A percentile compares a stretch with the other conserved stretches of the same genome.
Conservation (phyloP, 2,888 invertebrate genomes). For the Spisula subtruncata region DNA sequence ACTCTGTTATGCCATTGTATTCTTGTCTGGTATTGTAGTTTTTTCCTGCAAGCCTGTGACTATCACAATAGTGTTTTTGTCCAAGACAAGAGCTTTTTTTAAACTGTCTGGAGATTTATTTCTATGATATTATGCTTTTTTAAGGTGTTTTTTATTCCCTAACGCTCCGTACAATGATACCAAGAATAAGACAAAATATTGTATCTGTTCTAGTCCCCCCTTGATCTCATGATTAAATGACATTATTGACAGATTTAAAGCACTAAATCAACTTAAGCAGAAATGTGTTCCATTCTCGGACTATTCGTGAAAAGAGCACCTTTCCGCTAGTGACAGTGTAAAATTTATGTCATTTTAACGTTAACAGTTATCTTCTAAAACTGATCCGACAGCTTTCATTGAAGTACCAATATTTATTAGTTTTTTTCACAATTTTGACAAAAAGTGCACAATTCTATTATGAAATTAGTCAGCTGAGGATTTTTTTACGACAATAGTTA, state of each 20-base stretch:
- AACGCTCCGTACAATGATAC: neutral
- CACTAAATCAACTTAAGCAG: neutral
- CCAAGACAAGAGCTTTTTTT: slow-evolving; percentile 5
- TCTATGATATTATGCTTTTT: slow-evolving; percentile 3
- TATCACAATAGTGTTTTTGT: slow-evolving; percentile 15
- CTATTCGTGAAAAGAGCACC: neutral
- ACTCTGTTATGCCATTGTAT: neutral
- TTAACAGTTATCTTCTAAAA: slow-evolving; percentile 7
- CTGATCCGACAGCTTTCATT: neutral
- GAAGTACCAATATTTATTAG: slow-evolving; percentile 21
- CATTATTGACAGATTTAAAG: slow-evolving; percentile 23
- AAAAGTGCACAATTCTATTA: slow-evolving; percentile 13
- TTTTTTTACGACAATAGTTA: neutral
- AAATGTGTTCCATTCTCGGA: neutral
- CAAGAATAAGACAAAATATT: slow-evolving; percentile 18
- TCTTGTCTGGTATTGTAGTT: neutral
- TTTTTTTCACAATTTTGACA: slow-evolving; percentile 7
- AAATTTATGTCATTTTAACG: slow-evolving; percentile 1
- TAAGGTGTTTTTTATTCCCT: neutral
- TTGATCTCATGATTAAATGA: neutral
- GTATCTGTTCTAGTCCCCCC: neutral
- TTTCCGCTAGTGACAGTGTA: slow-evolving; percentile 1
- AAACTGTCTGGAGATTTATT: neutral
- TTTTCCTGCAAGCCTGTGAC: slow-evolving; percentile 9
- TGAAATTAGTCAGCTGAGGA: neutral